Percentiles rank a stretch among this genome's conserved stretches.
phyloP scores from a whole-genome alignment of 2,113 vertebrate genomes.

The Takifugu flavidus region DNA sequence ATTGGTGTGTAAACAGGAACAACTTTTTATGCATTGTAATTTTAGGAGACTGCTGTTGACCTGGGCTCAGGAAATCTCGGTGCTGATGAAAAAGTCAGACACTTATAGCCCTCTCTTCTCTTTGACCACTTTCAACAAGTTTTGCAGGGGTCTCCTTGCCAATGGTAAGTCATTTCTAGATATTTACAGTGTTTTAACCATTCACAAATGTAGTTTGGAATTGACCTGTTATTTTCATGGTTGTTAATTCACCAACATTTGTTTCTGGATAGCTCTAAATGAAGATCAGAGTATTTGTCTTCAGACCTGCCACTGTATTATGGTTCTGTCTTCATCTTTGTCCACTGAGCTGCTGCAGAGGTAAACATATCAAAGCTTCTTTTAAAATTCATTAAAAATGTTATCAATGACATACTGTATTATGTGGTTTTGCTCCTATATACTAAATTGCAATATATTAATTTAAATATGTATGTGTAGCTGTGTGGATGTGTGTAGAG shows the following conservation, averaged over 20 bases:
- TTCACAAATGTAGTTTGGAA: neutral
- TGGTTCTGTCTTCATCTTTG: slow-evolving; percentile 86
- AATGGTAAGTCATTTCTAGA: slow-evolving; percentile 80
- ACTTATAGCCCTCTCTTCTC: slow-evolving; percentile 94
- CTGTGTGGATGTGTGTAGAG: slow-evolving; percentile 92
- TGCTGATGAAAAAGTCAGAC: slow-evolving; percentile 95
- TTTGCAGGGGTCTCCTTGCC: slow-evolving; percentile 91
- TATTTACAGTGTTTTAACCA: neutral
- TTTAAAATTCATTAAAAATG: neutral
- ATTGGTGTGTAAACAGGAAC: no score
- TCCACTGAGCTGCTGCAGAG: slow-evolving; percentile 90
- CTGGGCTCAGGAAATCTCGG: slow-evolving; percentile 92
- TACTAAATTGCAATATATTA: neutral
- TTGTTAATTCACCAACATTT: neutral
- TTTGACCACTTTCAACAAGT: slow-evolving; percentile 91
- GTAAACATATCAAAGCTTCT: slow-evolving; percentile 58
- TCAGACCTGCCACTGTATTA: slow-evolving; percentile 89
- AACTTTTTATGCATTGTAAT: slow-evolving; percentile 6
- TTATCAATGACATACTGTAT: neutral
- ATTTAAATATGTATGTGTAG: slow-evolving; percentile 61
- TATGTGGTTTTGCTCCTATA: neutral
- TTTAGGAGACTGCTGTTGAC: slow-evolving; percentile 89
- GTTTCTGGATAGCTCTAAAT: slow-evolving; percentile 79
- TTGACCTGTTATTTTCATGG: neutral
- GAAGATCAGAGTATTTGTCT: slow-evolving; percentile 88